Evolutionary conservation across 2,797 vertebrate genomes (phyloP), one percentile per base, ranked within the genome.

Genomic region (Zalophus californianus): DNA sequence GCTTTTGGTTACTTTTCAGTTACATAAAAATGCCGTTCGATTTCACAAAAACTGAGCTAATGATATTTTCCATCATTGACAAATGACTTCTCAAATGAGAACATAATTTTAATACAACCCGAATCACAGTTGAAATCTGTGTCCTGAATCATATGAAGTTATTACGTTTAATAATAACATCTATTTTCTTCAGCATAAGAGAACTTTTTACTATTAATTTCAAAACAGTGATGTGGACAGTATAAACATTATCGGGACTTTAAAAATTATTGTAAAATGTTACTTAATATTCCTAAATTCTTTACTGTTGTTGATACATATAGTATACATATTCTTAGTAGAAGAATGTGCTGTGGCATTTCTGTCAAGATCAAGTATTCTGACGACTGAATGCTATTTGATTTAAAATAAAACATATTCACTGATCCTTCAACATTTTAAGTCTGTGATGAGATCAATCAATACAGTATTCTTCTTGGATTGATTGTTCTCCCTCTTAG

Each of bases 401-500:
- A 95, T 96, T 97, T 98, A 97, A 98, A 96, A 94, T 92, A 96
- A 88, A 97, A 96, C 66, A 97, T 97, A 97, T 95, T 97, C n/a
- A 0, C 94, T 98, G 88, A 96, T 98, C 94, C 97, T 98, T 97
- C 92, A 86, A 87, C 82, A 97, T 97, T 97, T 97, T 97, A 95
- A 16, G 93, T 95, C 96, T 94, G 96, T 98, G 94, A 97, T 98
- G 96, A 96, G 88, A 98, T 98, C 98, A 98, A 98, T 98, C 96
- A 98, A 91, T 97, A 96, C 96, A 95, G 94, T 97, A 90, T 90
- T 21, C 97, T 97, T 98, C 94, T 93, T 68, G 68, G 54, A 97
- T 96, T 98, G 97, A 95, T 96, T 96, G 86, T 66, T 66, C n/a
- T 6, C 0, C 41, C 2, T 35, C 73, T 96, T 94, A 95, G 84